phyloP scores from a whole-genome alignment of 1,140 invertebrate species.

The Dryas iulia region DNA sequence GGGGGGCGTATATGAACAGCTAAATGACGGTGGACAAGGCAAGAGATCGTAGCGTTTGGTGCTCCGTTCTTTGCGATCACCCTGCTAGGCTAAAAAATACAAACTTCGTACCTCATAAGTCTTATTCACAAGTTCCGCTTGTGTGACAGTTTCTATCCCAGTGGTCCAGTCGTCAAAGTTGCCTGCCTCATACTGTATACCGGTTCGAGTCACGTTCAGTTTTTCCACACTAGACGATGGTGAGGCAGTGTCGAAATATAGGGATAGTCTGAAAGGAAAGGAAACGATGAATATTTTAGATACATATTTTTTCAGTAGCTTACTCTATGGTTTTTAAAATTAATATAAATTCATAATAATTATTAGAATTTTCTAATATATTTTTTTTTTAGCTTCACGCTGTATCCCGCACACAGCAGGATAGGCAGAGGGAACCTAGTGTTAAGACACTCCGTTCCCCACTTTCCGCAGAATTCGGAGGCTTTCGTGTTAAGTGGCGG shows the following conservation, averaged over 20 bases:
- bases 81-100: no score
- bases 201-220: conserved; percentile 39
- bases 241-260: conserved; percentile 41
- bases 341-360: no score
- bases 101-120: conserved; percentile 48
- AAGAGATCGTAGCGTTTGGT: no score
- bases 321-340: no score
- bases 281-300: no score
- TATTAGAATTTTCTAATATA: no score
- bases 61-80: no score
- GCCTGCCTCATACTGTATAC: conserved; percentile 45
- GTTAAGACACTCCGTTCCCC: neutral
- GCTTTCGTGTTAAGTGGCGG: neutral
- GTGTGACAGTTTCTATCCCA: conserved; percentile 45
- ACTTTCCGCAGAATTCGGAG: neutral
- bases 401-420: neutral
- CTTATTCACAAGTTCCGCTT: conserved; percentile 45
- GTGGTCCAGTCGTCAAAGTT: conserved; percentile 51
- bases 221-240: conserved; percentile 42
- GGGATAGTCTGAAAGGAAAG: conserved; percentile 43
- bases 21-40: no score
- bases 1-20: no score
- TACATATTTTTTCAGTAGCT: no score
- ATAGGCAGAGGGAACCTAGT: neutral
- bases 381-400: no score